These are phyloP conservation scores for Megaleporinus macrocephalus DNA, from an alignment of 2,113 vertebrate species.

Conservation along the genomic window DNA sequence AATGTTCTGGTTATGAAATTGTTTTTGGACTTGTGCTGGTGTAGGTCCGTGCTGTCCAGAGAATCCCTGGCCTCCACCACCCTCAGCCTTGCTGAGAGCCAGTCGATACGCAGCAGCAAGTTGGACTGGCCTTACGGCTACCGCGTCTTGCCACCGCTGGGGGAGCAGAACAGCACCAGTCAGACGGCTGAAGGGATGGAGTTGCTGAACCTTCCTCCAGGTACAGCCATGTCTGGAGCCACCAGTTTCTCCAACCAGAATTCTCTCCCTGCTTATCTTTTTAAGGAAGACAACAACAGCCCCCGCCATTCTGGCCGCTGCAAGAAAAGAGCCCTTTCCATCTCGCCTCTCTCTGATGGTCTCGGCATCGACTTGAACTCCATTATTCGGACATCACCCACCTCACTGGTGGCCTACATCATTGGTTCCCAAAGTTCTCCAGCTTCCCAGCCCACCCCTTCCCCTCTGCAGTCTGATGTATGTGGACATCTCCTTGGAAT, in stretches of 20 bases:
- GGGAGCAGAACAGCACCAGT: conserved; percentile 71
- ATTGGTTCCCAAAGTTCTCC: conserved; percentile 86
- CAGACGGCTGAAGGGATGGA: conserved; percentile 79
- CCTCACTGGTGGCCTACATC: conserved; percentile 93
- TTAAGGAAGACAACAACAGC: conserved; percentile 79
- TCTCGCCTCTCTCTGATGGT: conserved; percentile 89
- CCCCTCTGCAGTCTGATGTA: conserved; percentile 87
- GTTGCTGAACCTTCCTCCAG: conserved; percentile 72
- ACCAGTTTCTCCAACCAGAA: conserved; percentile 76
- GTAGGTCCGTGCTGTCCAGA: conserved; percentile 83
- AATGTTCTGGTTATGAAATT: too few relatives aligned
- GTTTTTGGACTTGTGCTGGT: conserved; percentile 60
- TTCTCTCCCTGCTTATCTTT: conserved; percentile 85
- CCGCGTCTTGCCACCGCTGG: conserved; percentile 78
- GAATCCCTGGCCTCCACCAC: conserved; percentile 86
- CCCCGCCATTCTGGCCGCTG: conserved; percentile 76
- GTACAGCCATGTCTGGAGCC: conserved; percentile 76
- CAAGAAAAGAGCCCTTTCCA: conserved; percentile 87
- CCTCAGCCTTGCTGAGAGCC: conserved; percentile 86
- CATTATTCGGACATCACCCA: conserved; percentile 93
- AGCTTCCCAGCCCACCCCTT: conserved; percentile 74
- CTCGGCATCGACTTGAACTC: conserved; percentile 92
- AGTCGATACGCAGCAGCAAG: conserved; percentile 82
- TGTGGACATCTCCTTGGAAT: conserved; percentile 94
- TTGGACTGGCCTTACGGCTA: conserved; percentile 87